A percentile compares a stretch with the other conserved stretches of the same genome.
phyloP scores from a whole-genome alignment of 1,140 invertebrate species.

The Nilaparvata lugens region DNA sequence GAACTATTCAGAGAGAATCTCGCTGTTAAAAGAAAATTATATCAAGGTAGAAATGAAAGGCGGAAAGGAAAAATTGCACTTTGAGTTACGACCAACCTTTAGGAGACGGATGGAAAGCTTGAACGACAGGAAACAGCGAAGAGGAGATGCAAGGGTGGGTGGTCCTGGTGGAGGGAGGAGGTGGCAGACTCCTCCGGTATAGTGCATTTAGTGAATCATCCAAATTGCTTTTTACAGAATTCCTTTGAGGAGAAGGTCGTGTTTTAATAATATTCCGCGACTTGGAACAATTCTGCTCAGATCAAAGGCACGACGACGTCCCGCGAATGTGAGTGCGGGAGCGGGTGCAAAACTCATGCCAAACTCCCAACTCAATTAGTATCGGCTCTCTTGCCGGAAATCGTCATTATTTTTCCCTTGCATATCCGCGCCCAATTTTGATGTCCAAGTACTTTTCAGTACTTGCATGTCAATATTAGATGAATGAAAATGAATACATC shows the following conservation, averaged over 20 bases:
- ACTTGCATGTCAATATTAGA: too few relatives aligned
- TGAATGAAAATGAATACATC: too few relatives aligned
- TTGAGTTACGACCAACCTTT: not conserved
- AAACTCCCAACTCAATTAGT: too few relatives aligned
- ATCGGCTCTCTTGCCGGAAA: too few relatives aligned
- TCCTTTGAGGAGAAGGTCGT: constrained; percentile 2
- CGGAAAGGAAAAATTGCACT: not conserved
- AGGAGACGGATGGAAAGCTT: not conserved
- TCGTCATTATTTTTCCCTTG: too few relatives aligned
- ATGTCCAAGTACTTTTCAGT: too few relatives aligned
- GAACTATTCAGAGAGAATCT: not conserved
- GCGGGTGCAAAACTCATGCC: too few relatives aligned
- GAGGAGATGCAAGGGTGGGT: not conserved
- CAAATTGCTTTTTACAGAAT: constrained; percentile 4
- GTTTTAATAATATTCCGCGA: constrained; percentile 5
- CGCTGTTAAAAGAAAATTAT: not conserved
- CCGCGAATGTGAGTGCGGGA: too few relatives aligned
- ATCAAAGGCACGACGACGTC: not conserved
- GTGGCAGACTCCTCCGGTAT: not conserved
- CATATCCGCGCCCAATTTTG: too few relatives aligned
- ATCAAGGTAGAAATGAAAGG: not conserved
- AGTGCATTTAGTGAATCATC: constrained; percentile 6
- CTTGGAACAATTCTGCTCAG: not conserved
- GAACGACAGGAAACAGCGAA: not conserved
- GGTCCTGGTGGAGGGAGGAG: too few relatives aligned